Percentiles rank a stretch among this genome's conserved stretches.
Conservation (phyloP, 2,113 vertebrate species). For the Aegithalos caudatus region DNA sequence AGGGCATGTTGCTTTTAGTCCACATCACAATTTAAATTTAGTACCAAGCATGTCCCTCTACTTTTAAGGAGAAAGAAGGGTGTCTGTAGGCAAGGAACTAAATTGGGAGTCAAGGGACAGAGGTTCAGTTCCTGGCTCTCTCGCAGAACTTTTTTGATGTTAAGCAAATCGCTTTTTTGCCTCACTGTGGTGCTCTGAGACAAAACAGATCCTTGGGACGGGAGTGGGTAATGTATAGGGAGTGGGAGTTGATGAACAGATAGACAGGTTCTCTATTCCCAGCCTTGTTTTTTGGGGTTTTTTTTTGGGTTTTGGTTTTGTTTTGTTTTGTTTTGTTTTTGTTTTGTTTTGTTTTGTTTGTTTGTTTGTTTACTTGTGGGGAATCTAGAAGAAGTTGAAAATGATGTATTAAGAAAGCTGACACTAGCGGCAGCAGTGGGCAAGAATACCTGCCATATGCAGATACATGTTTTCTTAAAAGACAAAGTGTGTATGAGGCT, state of each 20-base stretch:
- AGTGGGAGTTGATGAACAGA: not conserved
- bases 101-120: not conserved
- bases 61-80: not conserved
- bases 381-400: not conserved
- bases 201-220: not conserved
- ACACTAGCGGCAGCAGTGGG: not conserved
- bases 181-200: not conserved
- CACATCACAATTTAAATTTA: not conserved
- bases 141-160: not conserved
- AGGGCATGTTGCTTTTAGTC: not conserved
- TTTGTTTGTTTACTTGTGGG: too few species aligned
- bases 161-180: not conserved
- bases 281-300: not conserved
- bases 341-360: too few species aligned
- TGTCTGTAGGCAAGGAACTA: not conserved
- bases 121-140: not conserved
- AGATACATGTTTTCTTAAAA: not conserved
- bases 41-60: not conserved
- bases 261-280: not conserved
- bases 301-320: too few species aligned
- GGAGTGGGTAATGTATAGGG: not conserved
- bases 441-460: not conserved
- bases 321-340: too few species aligned
- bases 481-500: not conserved
- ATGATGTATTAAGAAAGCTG: not conserved